Evolutionary conservation across 2,797 vertebrate genomes (phyloP).

Genomic region (Bovichtus diacanthus): DNA sequence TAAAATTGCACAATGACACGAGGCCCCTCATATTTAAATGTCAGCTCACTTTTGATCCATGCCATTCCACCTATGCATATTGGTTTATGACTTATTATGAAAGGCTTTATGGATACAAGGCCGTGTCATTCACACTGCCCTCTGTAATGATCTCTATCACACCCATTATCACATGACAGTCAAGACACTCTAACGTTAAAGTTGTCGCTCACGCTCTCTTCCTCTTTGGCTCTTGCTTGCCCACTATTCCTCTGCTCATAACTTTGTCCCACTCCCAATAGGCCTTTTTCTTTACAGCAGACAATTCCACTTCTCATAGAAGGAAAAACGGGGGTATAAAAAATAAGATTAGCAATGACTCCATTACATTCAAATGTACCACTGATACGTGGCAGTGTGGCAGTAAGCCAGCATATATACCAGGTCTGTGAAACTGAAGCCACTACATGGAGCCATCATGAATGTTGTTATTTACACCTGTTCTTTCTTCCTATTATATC

Average conservation of each 20-base stretch:
- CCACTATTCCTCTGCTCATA: background rate
- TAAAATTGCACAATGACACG: slow-evolving; percentile 15
- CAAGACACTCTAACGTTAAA: background rate
- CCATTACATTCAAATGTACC: background rate
- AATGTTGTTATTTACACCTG: background rate
- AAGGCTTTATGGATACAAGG: background rate
- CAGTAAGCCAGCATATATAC: background rate
- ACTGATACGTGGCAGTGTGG: too few relatives aligned
- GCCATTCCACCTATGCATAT: background rate
- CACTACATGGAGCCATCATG: background rate
- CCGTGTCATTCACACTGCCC: background rate
- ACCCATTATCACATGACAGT: background rate
- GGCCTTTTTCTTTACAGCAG: background rate
- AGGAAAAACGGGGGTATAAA: slow-evolving; percentile 11
- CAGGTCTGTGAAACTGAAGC: background rate
- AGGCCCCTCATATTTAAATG: slow-evolving; percentile 12
- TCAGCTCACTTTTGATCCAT: slow-evolving; percentile 19
- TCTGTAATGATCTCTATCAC: slow-evolving; percentile 5
- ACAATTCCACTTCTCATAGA: background rate
- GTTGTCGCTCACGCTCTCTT: background rate
- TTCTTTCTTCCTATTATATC: background rate
- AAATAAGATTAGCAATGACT: slow-evolving; percentile 1
- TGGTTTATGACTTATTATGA: background rate
- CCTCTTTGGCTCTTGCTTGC: background rate
- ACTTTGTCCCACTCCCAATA: background rate